phyloP scores from a whole-genome alignment of 2,113 vertebrate species.

The Nothocercus nigrocapillus region DNA sequence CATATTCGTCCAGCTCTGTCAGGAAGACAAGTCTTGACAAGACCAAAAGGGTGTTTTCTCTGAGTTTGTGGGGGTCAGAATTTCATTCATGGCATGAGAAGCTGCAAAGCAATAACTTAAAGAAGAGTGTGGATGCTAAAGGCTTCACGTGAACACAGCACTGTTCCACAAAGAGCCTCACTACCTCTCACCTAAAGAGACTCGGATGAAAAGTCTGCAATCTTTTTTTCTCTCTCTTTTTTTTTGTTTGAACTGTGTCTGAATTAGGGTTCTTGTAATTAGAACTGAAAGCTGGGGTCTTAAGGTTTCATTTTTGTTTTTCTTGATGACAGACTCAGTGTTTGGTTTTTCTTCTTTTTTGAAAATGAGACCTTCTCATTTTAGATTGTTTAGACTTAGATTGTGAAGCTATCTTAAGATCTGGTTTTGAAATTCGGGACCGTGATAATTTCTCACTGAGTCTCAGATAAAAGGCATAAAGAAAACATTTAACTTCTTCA shows the following conservation, averaged over 20 bases:
- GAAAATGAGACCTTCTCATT: background rate
- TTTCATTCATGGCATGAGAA: background rate
- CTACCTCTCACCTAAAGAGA: background rate
- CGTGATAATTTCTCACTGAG: rapidly evolving
- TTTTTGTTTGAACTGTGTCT: background rate
- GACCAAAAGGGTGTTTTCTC: background rate
- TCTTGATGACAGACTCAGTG: background rate
- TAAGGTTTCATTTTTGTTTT: conserved; percentile 14
- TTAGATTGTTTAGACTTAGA: background rate
- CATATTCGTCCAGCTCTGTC: background rate
- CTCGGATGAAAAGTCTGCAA: background rate
- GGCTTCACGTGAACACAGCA: background rate
- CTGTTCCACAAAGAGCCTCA: background rate
- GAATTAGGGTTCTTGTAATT: background rate
- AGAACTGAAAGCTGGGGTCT: background rate
- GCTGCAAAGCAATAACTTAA: background rate
- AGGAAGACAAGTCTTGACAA: background rate
- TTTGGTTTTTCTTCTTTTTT: background rate
- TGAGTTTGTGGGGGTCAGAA: background rate
- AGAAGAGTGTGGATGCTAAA: background rate
- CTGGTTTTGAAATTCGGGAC: background rate
- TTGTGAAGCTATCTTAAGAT: background rate
- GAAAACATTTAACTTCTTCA: background rate
- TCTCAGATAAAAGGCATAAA: background rate
- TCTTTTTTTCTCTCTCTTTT: background rate